A percentile compares a stretch with the other conserved stretches of the same genome.
Evolutionary conservation across 1,140 invertebrate genomes (phyloP).

Genomic region (Drosophila ogumai): DNA sequence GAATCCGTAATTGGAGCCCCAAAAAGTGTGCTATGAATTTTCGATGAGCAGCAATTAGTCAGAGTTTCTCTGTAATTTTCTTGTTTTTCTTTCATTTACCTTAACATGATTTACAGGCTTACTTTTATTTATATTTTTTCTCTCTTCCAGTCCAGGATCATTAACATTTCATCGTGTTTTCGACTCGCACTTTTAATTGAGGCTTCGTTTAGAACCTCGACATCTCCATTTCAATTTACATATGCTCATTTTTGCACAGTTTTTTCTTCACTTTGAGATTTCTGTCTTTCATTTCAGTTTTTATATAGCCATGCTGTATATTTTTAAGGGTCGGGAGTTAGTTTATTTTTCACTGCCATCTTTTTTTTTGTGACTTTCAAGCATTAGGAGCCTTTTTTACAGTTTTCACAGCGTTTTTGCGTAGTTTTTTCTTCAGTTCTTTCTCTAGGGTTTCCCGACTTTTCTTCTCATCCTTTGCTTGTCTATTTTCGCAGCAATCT

Average conservation of each 20-base stretch:
- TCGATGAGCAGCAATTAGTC: constrained; percentile 3
- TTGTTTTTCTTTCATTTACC: constrained; percentile 3
- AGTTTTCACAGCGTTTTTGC: neutral
- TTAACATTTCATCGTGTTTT: constrained; percentile 12
- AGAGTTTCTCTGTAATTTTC: constrained; percentile 3
- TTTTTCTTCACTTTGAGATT: neutral
- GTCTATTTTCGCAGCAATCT: constrained; percentile 1
- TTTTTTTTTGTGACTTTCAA: neutral
- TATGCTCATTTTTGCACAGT: neutral
- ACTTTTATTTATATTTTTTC: neutral
- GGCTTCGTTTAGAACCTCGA: neutral
- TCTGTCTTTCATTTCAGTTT: neutral
- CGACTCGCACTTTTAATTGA: constrained; percentile 31
- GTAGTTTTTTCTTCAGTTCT: neutral
- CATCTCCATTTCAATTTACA: constrained; percentile 14
- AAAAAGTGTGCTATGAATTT: constrained; percentile 14
- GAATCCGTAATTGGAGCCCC: constrained; percentile 4
- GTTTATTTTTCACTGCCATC: neutral
- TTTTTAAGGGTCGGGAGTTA: constrained; percentile 8
- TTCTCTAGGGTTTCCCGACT: neutral
- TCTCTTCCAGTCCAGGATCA: neutral
- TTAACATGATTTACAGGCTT: neutral
- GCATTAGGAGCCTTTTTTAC: neutral
- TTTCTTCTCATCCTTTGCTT: neutral
- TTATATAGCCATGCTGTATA: neutral